These are phyloP conservation scores for Aurelia aurita DNA, from an alignment of 30 jellyfish, hydroid and myxozoan species.

Conservation along the genomic window DNA sequence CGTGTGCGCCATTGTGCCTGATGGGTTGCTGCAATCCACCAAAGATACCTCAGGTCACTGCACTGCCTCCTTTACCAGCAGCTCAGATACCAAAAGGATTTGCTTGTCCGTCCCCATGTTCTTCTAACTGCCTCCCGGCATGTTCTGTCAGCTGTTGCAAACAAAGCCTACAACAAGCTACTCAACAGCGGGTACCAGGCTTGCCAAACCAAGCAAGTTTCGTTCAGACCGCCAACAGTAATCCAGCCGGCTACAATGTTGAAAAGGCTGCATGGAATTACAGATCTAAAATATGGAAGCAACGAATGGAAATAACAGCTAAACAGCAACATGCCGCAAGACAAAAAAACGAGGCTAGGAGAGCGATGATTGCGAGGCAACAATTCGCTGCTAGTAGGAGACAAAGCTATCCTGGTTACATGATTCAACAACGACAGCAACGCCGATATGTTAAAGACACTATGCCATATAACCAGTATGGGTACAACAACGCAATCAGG, in stretches of 20 bases:
- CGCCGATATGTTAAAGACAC: constrained; percentile 4
- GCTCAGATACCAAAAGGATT: constrained; percentile 60
- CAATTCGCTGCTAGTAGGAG: constrained; percentile 5
- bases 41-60: constrained; percentile 20
- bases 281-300: constrained; percentile 65
- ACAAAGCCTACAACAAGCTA: constrained; percentile 11
- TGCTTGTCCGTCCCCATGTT: constrained; percentile 78
- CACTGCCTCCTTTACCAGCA: constrained; percentile 42
- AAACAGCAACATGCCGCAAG: constrained; percentile 14
- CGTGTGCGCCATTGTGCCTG: constrained; percentile 59
- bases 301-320: constrained; percentile 18
- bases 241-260: constrained; percentile 22
- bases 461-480: neutral
- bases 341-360: constrained; percentile 18
- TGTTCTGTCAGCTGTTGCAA: constrained; percentile 70
- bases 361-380: constrained; percentile 3
- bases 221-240: constrained; percentile 19
- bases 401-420: neutral
- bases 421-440: constrained; percentile 17
- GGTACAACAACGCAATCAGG: neutral
- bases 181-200: constrained; percentile 26
- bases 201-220: constrained; percentile 9
- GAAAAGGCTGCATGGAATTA: constrained; percentile 76
- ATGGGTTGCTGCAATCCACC: constrained; percentile 62
- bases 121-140: constrained; percentile 65